Base-by-base conservation (phyloP, 2,888 invertebrate genomes). In the Rhimphoctona megacephalus region DNA sequence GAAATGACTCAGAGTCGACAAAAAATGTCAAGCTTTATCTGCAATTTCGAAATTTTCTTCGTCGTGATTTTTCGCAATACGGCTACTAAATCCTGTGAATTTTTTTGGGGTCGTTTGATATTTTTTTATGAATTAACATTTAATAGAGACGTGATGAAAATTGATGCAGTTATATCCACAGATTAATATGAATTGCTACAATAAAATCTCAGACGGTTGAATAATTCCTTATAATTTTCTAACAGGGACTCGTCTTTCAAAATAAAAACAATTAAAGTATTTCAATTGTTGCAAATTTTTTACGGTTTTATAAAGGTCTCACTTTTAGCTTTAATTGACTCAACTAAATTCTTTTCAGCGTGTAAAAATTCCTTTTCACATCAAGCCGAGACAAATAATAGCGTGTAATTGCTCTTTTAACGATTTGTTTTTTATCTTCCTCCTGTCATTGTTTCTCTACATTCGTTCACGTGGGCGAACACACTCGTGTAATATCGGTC, bases 311-410 rank as follows among this genome's bases (percentile, higher is more conserved):
- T n/a, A 19, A 49, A 49, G 7, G 19, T 46, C 43, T 49, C 3
- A 17, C 19, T 2, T 9, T 17, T 6, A 49, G 49, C n/a, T 6
- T 9, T 2, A n/a, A 49, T 49, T 49, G 49, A 7, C 46, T 22
- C 7, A 22, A 43, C 4, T 30, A 17, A 25, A 33, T 19, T 49
- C 25, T 77, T 85, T 87, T 87, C 83, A 89, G 89, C 89, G 89
- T 86, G 87, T 90, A 90, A 91, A 92, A 91, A 91, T 90, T 83
- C 87, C 87, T 88, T 88, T 87, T 90, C 86, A 89, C 85, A 89
- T 91, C 90, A 88, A 88, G 85, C 87, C 87, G 88, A 90, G 84
- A 86, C 89, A 87, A 88, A 88, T 88, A 89, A 89, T 87, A 83
- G 85, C 78, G 84, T 86, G 89, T 89, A 87, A 89, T 89, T 88